Base-by-base conservation (phyloP, 2,888 invertebrate genomes). In the Eupsilia transversa region DNA sequence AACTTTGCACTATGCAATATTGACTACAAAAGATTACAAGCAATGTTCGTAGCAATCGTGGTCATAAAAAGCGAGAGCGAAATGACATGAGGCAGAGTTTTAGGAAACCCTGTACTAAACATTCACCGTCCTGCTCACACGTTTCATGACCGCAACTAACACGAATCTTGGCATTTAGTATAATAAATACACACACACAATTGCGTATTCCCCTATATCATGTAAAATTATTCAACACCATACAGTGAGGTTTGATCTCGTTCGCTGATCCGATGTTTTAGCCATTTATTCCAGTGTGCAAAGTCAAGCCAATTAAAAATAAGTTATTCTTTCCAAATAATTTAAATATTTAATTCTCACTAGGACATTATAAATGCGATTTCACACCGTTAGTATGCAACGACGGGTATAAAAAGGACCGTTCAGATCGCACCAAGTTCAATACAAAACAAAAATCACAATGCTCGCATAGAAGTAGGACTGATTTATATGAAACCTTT, bases 331-430 rank as follows among this genome's bases (percentile, higher is more conserved):
- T 84, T 84, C 86, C 82, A 85, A 88, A 87, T 82, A 87, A 86
- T 66, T 64, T 43, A 43, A 77, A 85, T 75, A 82, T 82, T 80
- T 69, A 33, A 79, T 76, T 84, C 71, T 77, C 74, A 79, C 70
- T 82, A 83, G 72, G 79, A 80, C 64, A 75, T 82, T 86, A 82
- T 90, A 90, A 90, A 90, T 90, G 89, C 90, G 85, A 87, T 88
- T 89, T 82, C 90, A 90, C 88, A 87, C 89, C 72, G 84, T 89
- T 91, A 90, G 84, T 89, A 84, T 80, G 86, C 87, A 79, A 80
- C 74, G 70, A 87, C 72, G 59, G 80, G 82, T 88, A 84, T 81
- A 87, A 89, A 88, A 89, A 85, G 74, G 79, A 86, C 73, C 80
- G n/a, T 83, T 77, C 78, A 80, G 75, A 79, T 79, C 85, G 87